phyloP scores from a whole-genome alignment of 2,888 invertebrate species.

The Machimus atricapillus region DNA sequence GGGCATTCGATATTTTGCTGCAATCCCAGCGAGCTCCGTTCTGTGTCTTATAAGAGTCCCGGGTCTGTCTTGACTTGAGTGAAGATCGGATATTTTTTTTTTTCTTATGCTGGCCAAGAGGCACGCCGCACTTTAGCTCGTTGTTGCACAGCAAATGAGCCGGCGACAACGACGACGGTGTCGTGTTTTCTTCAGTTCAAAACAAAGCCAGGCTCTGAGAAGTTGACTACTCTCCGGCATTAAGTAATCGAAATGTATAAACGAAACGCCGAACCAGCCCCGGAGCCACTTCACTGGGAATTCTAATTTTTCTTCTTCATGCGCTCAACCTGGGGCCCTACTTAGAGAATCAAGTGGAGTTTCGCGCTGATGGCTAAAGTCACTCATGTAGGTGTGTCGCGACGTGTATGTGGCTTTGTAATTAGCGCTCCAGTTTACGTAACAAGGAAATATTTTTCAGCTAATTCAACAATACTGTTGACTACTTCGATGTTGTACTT shows the following conservation, averaged over 20 bases:
- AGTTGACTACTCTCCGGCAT: slow-evolving; percentile 2
- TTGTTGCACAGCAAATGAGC: slow-evolving; percentile 32
- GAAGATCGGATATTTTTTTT: not conserved
- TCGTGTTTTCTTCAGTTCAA: slow-evolving; percentile 29
- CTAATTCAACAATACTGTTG: slow-evolving; percentile 1
- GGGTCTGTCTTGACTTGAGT: not conserved
- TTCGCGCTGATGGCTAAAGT: not conserved
- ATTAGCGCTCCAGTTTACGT: slow-evolving; percentile 34
- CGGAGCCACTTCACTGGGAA: slow-evolving; percentile 7
- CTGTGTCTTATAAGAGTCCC: too few species aligned
- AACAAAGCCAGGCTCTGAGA: slow-evolving; percentile 36
- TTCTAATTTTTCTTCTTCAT: not conserved
- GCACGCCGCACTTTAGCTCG: slow-evolving; percentile 1
- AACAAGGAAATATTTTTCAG: slow-evolving; percentile 25
- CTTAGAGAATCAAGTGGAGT: not conserved
- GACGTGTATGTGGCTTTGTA: not conserved
- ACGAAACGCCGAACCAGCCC: slow-evolving; percentile 3
- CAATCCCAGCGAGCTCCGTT: not conserved
- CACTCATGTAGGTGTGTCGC: not conserved
- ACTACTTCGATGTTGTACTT: not conserved
- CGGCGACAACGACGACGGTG: slow-evolving; percentile 21
- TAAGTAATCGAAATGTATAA: slow-evolving; percentile 30
- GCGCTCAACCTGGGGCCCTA: slow-evolving; percentile 20
- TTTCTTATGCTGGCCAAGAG: not conserved
- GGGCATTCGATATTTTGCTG: not conserved